phyloP scores from a whole-genome alignment of 2,113 vertebrate species.

The Trichomycterus rosablanca region DNA sequence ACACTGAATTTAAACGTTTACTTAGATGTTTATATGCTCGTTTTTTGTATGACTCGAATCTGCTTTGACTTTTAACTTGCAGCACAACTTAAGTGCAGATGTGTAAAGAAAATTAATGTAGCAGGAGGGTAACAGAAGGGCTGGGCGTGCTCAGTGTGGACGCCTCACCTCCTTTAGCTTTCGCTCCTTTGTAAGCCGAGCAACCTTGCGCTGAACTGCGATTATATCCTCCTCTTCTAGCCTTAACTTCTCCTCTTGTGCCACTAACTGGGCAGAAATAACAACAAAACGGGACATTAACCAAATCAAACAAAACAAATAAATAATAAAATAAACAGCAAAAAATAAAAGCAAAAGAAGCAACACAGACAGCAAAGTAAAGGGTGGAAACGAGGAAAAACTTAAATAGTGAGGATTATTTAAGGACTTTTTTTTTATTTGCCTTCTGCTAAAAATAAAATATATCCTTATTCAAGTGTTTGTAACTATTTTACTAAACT shows the following conservation, averaged over 20 bases:
- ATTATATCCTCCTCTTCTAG: conserved; percentile 98
- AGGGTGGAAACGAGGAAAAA: conserved; percentile 36
- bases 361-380: conserved; percentile 53
- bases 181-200: conserved; percentile 91
- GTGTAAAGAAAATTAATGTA: conserved; percentile 6
- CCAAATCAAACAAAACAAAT: conserved; percentile 57
- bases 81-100: conserved; percentile 1
- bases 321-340: conserved; percentile 52
- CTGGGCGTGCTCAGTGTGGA: conserved; percentile 57
- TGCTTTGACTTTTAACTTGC: not conserved
- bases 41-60: no score
- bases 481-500: no score
- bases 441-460: no score
- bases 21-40: no score
- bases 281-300: conserved; percentile 83
- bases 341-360: conserved; percentile 56
- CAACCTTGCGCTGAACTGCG: conserved; percentile 89
- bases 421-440: not conserved
- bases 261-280: conserved; percentile 95
- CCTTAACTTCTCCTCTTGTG: conserved; percentile 98
- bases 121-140: conserved; percentile 46
- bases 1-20: no score
- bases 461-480: no score
- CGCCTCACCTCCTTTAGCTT: conserved; percentile 96
- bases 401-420: conserved; percentile 35